These are phyloP conservation scores for Ceratosolen fusciceps DNA, from an alignment of 1,140 invertebrate species.

Conservation along the genomic window DNA sequence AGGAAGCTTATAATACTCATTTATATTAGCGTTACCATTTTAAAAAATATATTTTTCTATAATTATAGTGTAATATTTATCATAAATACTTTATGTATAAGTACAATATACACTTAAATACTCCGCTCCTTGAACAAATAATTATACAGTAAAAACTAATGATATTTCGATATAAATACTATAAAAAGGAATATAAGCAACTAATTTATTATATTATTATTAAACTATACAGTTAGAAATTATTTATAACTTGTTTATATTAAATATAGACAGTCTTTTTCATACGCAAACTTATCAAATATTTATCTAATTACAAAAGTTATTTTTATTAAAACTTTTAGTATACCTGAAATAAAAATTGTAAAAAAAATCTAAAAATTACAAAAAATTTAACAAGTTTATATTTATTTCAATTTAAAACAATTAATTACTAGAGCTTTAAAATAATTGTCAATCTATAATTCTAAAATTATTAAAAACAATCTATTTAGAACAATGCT, in stretches of 20 bases:
- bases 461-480: no score
- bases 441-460: no score
- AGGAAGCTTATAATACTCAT: constrained; percentile 72
- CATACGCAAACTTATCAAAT: no score
- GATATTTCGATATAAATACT: neutral
- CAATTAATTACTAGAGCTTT: no score
- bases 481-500: no score
- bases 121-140: constrained; percentile 16
- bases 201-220: constrained; percentile 2
- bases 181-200: constrained; percentile 11
- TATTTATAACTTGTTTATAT: constrained; percentile 23
- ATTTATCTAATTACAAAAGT: no score
- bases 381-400: no score
- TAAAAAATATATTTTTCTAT: constrained; percentile 74
- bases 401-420: no score
- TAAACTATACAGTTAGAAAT: constrained; percentile 25
- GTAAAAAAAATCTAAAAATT: no score
- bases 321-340: no score
- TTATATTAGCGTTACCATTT: constrained; percentile 72
- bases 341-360: no score
- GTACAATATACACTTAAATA: constrained; percentile 34
- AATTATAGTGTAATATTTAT: constrained; percentile 68
- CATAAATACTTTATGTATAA: constrained; percentile 49
- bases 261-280: neutral
- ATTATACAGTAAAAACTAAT: neutral